Base-by-base conservation (phyloP, 2,888 invertebrate genomes). In the Sisyra terminalis region DNA sequence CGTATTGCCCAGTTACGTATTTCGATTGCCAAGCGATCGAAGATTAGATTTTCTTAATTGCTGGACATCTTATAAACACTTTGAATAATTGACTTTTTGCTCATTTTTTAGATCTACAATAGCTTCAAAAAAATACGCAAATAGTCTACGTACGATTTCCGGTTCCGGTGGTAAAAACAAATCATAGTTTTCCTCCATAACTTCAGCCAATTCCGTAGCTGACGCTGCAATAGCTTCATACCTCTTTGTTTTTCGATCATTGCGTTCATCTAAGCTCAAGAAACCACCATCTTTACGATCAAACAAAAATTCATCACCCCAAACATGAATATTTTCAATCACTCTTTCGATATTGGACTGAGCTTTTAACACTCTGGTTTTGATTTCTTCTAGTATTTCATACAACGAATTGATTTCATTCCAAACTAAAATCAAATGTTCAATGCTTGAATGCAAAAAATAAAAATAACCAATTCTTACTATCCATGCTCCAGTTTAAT, bases 401-500 rank as follows among this genome's bases (percentile, higher is more conserved):
- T 78, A 74, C 5, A 87, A 73, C 45, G 71, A 69, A 6, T 75
- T 70, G 53, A 88, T 75, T 63, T 80, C 80, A 2, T 73, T 73
- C 52, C 76, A 70, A 47, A 78, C 78, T 69, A 57, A 61, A 49
- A 47, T 34, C 42, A 39, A 44, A 18, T 5, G 3, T 24, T 24
- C 7, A n/a, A n/a, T n/a, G n/a, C n/a, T n/a, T n/a, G n/a, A n/a
- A n/a, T n/a, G n/a, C n/a, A n/a, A 37, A 17, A 13, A 24, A 39
- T n/a, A 39, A 24, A 39, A 38, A 15, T 38, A 17, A 15, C 9
- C 9, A 32, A 24, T n/a, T 40, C 68, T 65, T 63, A 88, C 90
- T 82, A 53, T 80, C 75, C 45, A 75, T 75, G 48, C 77, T 77
- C 93, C 93, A 94, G 42, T 75, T 83, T 36, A 85, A 68, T 18